These are phyloP conservation scores for Crypturellus tataupa DNA, from an alignment of 2,797 vertebrate genomes.

Conservation along the genomic window DNA sequence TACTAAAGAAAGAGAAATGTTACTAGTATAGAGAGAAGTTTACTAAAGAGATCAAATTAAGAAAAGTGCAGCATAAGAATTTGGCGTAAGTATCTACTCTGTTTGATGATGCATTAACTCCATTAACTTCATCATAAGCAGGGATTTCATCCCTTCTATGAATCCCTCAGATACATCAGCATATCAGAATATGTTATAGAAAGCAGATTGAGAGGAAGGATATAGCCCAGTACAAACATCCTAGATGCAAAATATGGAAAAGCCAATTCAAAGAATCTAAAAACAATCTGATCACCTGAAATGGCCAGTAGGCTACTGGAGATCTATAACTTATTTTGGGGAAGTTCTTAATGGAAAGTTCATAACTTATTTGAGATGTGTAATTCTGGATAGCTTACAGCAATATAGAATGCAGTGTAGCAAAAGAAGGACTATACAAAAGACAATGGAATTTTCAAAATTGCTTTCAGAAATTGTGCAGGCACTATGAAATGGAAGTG, in stretches of 20 bases:
- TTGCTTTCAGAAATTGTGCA: not conserved
- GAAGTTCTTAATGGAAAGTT: not conserved
- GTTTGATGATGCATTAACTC: not conserved
- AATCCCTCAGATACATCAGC: not conserved
- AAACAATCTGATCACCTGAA: not conserved
- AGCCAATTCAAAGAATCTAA: not conserved
- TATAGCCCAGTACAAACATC: not conserved
- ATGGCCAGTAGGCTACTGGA: not conserved
- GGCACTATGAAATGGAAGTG: not conserved
- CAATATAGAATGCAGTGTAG: not conserved
- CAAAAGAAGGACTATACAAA: not conserved
- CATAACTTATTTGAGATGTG: not conserved
- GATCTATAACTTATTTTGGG: not conserved
- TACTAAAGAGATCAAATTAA: not conserved
- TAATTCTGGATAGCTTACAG: not conserved
- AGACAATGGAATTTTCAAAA: not conserved
- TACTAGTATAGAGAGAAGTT: not conserved
- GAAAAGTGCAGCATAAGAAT: not conserved
- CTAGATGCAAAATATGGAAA: not conserved
- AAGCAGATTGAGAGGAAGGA: not conserved
- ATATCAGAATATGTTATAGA: not conserved
- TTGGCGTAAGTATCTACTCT: not conserved
- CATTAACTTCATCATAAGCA: not conserved
- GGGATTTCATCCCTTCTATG: not conserved
- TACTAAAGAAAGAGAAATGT: not conserved